Conservation (phyloP, 2,888 invertebrate species). For the Cybosia mesomella region DNA sequence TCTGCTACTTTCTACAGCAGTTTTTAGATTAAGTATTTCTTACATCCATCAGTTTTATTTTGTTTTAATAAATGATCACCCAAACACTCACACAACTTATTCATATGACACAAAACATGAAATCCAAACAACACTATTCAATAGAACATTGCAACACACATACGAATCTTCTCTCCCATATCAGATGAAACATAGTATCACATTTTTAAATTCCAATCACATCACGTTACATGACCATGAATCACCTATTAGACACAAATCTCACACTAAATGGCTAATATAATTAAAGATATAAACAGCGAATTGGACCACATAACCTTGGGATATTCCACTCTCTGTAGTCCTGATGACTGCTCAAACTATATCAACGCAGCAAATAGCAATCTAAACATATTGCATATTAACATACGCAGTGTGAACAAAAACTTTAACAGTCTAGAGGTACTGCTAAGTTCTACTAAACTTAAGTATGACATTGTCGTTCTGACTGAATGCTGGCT, state of each 20-base stretch:
- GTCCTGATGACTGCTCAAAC: neutral
- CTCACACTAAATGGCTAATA: constrained; percentile 3
- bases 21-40: neutral
- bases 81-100: too few species aligned
- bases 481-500: constrained; percentile 24
- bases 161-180: too few species aligned
- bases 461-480: too few species aligned
- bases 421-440: constrained; percentile 2
- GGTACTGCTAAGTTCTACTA: too few species aligned
- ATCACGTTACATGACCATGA: too few species aligned
- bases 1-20: neutral
- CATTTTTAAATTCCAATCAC: too few species aligned
- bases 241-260: too few species aligned
- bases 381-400: neutral
- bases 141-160: too few species aligned
- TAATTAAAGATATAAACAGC: constrained; percentile 10
- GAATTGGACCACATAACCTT: constrained; percentile 10
- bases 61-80: neutral
- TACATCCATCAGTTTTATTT: neutral
- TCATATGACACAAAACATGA: too few species aligned
- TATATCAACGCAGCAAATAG: neutral
- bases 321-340: neutral
- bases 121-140: too few species aligned
- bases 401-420: constrained; percentile 7
- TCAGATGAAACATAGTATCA: too few species aligned